phyloP scores from a whole-genome alignment of 2,888 invertebrate species.

The Pseudoips prasinana region DNA sequence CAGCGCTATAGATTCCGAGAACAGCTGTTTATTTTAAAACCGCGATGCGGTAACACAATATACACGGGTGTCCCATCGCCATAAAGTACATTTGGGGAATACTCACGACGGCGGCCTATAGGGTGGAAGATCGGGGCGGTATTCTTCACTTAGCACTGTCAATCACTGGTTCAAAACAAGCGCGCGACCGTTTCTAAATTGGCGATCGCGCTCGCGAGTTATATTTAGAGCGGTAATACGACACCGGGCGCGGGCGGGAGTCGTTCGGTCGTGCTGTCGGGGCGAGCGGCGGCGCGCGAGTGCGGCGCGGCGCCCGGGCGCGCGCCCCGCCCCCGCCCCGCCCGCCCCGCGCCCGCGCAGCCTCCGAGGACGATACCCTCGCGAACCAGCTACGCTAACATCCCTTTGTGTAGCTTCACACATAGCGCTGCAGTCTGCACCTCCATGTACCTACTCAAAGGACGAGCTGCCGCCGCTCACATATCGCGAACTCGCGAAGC shows the following conservation, averaged over 20 bases:
- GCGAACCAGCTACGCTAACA: constrained; percentile 31
- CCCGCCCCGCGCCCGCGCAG: constrained; percentile 35
- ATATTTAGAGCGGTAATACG: constrained; percentile 81
- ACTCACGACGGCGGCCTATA: constrained; percentile 63
- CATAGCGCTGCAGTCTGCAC: constrained; percentile 24
- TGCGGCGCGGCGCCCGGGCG: constrained; percentile 38
- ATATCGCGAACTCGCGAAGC: no score
- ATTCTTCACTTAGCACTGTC: constrained; percentile 79
- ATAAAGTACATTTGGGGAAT: constrained; percentile 39
- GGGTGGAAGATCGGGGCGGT: constrained; percentile 50
- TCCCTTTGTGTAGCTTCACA: constrained; percentile 37
- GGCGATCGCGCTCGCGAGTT: constrained; percentile 77
- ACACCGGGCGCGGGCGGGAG: constrained; percentile 74
- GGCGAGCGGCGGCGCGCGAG: constrained; percentile 69
- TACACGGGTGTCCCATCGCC: constrained; percentile 28
- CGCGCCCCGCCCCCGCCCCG: constrained; percentile 7
- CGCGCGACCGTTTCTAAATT: constrained; percentile 78
- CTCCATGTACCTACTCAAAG: constrained; percentile 16
- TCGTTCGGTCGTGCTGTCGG: constrained; percentile 65
- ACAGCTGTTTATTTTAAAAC: constrained; percentile 78
- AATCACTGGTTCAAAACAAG: constrained; percentile 80
- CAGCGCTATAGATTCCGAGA: constrained; percentile 65
- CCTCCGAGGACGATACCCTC: constrained; percentile 71
- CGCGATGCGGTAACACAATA: constrained; percentile 59
- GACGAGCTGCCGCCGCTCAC: constrained; percentile 6